A percentile compares a stretch with the other conserved stretches of the same genome.
These are phyloP conservation scores for Atta colombica DNA, from an alignment of 1,140 invertebrate genomes.

Conservation along the genomic window DNA sequence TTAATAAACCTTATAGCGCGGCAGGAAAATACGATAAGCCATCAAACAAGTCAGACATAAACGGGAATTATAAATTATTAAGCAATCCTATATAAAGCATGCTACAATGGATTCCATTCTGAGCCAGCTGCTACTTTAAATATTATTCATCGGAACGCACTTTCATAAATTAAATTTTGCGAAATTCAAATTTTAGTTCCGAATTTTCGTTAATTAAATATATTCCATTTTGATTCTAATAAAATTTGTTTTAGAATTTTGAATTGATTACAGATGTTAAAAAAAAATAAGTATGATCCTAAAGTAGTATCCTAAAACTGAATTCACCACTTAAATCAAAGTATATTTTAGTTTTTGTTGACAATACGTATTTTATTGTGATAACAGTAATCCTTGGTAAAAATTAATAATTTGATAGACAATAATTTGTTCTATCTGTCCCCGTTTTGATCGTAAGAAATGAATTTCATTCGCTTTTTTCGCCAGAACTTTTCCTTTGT, in stretches of 20 bases:
- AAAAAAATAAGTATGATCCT: neutral
- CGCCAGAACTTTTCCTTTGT: slow-evolving; percentile 28
- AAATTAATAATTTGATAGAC: neutral
- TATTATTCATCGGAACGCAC: slow-evolving; percentile 35
- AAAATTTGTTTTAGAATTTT: neutral
- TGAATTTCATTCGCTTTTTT: slow-evolving; percentile 2
- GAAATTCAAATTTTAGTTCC: slow-evolving; percentile 44
- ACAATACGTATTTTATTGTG: too few relatives aligned
- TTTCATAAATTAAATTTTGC: slow-evolving; percentile 41
- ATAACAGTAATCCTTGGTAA: neutral
- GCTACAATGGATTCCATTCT: slow-evolving; percentile 39
- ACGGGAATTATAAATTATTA: slow-evolving; percentile 57
- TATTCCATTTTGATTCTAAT: slow-evolving; percentile 32
- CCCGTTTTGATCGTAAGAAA: neutral
- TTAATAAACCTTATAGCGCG: slow-evolving; percentile 34
- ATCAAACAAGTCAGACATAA: slow-evolving; percentile 48
- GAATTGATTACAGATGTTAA: neutral
- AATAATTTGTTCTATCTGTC: neutral
- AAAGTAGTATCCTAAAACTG: neutral
- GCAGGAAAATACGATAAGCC: slow-evolving; percentile 26
- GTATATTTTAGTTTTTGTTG: neutral
- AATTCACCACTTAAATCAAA: neutral
- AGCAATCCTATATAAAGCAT: slow-evolving; percentile 19
- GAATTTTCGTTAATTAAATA: slow-evolving; percentile 60
- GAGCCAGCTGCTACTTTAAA: slow-evolving; percentile 39